Conservation (phyloP, 1,140 invertebrate genomes). For the Drosophila nasuta region DNA sequence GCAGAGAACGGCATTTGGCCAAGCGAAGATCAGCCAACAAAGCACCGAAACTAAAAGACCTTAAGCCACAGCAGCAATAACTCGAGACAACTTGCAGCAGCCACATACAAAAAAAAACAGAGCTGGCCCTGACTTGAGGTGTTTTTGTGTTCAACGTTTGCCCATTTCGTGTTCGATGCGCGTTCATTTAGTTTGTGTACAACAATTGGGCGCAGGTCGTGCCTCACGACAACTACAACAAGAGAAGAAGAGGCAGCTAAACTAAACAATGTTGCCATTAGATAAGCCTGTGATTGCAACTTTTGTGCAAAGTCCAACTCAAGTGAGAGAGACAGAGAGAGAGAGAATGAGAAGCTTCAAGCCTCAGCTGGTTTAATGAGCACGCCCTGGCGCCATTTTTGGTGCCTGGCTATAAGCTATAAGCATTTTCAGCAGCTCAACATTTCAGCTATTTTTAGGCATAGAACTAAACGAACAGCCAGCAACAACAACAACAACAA, state of each 20-base stretch:
- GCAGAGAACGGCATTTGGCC: not conserved
- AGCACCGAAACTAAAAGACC: conserved; percentile 46
- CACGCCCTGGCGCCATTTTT: conserved; percentile 82
- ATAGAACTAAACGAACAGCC: conserved; percentile 64
- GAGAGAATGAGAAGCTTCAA: conserved; percentile 16
- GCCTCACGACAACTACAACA: conserved; percentile 68
- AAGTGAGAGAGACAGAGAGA: not conserved
- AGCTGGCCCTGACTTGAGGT: conserved; percentile 32
- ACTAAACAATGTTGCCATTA: conserved; percentile 66
- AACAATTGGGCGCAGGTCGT: conserved; percentile 82
- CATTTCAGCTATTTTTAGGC: conserved; percentile 75
- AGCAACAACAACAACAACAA: conserved; percentile 25
- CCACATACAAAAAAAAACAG: conserved; percentile 1
- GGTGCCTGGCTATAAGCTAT: conserved; percentile 51
- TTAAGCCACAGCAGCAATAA: conserved; percentile 21
- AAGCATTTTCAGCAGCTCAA: conserved; percentile 42
- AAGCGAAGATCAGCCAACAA: conserved; percentile 47
- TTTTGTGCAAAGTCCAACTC: conserved; percentile 45
- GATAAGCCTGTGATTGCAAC: conserved; percentile 63
- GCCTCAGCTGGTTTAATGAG: conserved; percentile 64
- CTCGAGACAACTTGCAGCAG: not conserved
- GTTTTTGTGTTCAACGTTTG: conserved; percentile 14
- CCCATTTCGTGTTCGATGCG: conserved; percentile 76
- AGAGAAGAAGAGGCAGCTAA: conserved; percentile 44
- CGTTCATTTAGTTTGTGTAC: conserved; percentile 77